These are phyloP conservation scores for Symphodus melops DNA, from an alignment of 2,113 vertebrate species.

Conservation along the genomic window DNA sequence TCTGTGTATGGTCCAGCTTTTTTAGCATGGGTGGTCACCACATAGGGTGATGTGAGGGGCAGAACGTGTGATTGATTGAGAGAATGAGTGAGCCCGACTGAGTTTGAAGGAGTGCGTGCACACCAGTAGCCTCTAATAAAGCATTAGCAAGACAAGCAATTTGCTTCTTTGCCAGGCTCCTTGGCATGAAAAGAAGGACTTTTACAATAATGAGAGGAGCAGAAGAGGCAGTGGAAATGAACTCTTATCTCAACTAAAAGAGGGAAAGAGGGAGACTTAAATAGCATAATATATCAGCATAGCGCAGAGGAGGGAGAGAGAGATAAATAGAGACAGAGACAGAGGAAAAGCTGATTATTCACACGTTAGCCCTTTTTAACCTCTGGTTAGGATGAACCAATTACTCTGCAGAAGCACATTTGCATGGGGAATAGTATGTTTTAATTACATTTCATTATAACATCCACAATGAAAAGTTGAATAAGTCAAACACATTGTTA, in stretches of 20 bases:
- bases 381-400: conserved; percentile 54
- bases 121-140: conserved; percentile 71
- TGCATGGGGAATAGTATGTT: conserved; percentile 8
- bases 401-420: conserved; percentile 41
- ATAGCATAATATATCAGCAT: conserved; percentile 74
- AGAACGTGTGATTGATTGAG: conserved; percentile 55
- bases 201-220: conserved; percentile 76
- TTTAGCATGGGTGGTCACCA: conserved; percentile 34
- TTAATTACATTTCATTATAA: conserved; percentile 37
- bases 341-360: conserved; percentile 64
- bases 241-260: conserved; percentile 75
- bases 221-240: conserved; percentile 73
- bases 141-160: conserved; percentile 77
- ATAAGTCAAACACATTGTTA: conserved; percentile 1
- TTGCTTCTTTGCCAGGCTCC: conserved; percentile 69
- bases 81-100: conserved; percentile 55
- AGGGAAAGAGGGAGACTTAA: conserved; percentile 74
- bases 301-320: conserved; percentile 34
- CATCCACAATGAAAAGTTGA: conserved; percentile 19
- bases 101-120: conserved; percentile 58
- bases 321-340: conserved; percentile 59
- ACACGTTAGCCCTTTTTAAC: conserved; percentile 65
- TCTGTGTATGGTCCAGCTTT: background rate
- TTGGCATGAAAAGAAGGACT: conserved; percentile 75
- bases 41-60: conserved; percentile 10